These are phyloP conservation scores for Vulpes ferrilata DNA, from an alignment of 2,113 vertebrate genomes.

Conservation along the genomic window DNA sequence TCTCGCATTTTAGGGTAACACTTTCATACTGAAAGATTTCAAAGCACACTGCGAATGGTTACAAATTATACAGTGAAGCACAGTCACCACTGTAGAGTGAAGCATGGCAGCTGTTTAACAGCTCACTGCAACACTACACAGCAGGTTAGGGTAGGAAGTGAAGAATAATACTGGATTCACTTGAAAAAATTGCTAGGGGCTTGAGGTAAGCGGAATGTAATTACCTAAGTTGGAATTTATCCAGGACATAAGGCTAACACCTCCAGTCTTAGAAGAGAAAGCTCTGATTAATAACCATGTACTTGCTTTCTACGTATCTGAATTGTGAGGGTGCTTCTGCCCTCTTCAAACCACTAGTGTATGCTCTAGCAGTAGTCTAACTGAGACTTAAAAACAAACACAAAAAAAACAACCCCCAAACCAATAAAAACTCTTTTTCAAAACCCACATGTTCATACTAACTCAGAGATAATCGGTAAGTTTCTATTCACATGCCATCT, in stretches of 20 bases:
- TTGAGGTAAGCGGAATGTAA: conserved; percentile 79
- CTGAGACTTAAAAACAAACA: background rate
- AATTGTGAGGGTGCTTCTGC: conserved; percentile 22
- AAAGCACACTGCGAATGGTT: conserved; percentile 74
- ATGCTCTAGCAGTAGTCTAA: background rate
- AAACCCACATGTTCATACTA: background rate
- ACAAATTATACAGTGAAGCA: conserved; percentile 77
- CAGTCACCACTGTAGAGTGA: conserved; percentile 71
- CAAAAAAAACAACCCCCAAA: background rate
- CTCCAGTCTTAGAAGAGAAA: conserved; percentile 67
- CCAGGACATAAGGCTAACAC: conserved; percentile 76
- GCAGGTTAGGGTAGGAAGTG: conserved; percentile 75
- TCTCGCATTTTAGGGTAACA: conserved; percentile 78
- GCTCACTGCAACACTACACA: conserved; percentile 73
- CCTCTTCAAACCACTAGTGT: background rate
- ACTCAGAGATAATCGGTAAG: background rate
- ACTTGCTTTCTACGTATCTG: background rate
- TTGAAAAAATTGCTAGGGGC: conserved; percentile 70
- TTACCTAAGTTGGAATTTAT: conserved; percentile 80
- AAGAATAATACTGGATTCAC: conserved; percentile 72
- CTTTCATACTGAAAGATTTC: conserved; percentile 77
- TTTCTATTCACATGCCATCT: background rate
- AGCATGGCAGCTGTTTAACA: conserved; percentile 81
- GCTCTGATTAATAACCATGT: conserved; percentile 63
- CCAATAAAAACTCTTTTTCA: background rate